Evolutionary conservation across 2,797 vertebrate genomes (phyloP).

Genomic region (Galaxias olidus): DNA sequence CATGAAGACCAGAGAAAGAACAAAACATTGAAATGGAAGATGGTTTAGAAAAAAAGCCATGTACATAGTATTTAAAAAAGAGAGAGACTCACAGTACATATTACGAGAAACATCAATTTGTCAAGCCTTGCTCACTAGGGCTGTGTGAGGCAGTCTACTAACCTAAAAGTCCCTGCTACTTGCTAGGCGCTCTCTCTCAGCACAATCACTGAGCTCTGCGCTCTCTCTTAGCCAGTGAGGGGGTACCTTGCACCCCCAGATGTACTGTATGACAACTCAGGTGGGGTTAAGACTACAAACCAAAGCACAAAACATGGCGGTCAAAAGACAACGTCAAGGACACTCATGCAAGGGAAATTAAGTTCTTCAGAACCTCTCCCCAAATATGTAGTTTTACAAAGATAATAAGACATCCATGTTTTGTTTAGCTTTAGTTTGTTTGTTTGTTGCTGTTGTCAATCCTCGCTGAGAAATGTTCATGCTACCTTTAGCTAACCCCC

Average conservation of each 20-base stretch:
- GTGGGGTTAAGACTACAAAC: not conserved
- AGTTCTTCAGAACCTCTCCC: no score
- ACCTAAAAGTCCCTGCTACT: slow-evolving; percentile 35
- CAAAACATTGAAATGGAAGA: slow-evolving; percentile 37
- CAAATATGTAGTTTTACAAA: not conserved
- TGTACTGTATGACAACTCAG: slow-evolving; percentile 14
- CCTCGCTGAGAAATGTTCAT: slow-evolving; percentile 5
- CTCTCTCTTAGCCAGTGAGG: slow-evolving; percentile 9
- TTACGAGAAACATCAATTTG: slow-evolving; percentile 33
- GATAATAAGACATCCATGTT: slow-evolving; percentile 6
- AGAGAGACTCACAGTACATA: slow-evolving; percentile 45
- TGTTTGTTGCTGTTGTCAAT: not conserved
- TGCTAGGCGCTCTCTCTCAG: slow-evolving; percentile 13
- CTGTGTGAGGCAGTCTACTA: slow-evolving; percentile 52
- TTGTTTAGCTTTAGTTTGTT: not conserved
- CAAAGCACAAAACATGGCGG: slow-evolving; percentile 5
- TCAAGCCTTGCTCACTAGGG: slow-evolving; percentile 35
- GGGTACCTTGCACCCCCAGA: slow-evolving; percentile 9
- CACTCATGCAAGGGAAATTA: slow-evolving; percentile 13
- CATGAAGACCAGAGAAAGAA: slow-evolving; percentile 30
- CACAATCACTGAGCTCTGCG: not conserved
- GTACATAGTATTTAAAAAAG: slow-evolving; percentile 18
- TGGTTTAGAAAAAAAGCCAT: slow-evolving; percentile 25
- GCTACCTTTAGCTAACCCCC: slow-evolving; percentile 1
- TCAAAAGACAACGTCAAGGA: slow-evolving; percentile 18